These are phyloP conservation scores for Brachionus plicatilis DNA, from an alignment of 1,140 invertebrate species.

Conservation along the genomic window DNA sequence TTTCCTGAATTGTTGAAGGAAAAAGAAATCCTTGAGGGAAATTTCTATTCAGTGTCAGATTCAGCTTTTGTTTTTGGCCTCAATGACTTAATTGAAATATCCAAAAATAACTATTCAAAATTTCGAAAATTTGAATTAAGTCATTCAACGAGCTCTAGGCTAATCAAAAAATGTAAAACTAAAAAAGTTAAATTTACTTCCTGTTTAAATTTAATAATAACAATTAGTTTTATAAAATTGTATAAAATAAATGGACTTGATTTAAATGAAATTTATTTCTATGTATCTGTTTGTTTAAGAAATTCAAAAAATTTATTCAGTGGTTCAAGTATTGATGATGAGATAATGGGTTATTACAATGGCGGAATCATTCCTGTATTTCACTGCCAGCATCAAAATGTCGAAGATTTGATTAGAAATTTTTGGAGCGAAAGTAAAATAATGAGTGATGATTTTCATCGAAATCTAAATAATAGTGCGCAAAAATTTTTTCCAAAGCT, in stretches of 20 bases:
- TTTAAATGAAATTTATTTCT: background rate
- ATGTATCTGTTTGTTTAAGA: background rate
- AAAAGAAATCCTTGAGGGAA: background rate
- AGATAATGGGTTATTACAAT: background rate
- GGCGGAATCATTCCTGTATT: background rate
- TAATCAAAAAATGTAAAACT: constrained; percentile 4
- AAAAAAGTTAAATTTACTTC: background rate
- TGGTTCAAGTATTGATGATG: background rate
- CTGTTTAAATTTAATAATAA: background rate
- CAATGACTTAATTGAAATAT: background rate
- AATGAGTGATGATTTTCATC: background rate
- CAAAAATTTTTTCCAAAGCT: background rate
- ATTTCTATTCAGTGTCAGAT: background rate
- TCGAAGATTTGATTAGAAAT: background rate
- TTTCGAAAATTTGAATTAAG: background rate
- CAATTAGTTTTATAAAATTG: background rate
- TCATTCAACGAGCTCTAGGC: background rate
- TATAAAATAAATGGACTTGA: background rate
- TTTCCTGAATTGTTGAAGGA: background rate
- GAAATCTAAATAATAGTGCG: background rate
- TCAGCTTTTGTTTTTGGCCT: background rate
- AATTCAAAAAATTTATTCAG: background rate
- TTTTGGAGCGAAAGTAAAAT: background rate
- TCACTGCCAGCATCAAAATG: background rate
- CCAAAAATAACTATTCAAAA: background rate